Conservation (phyloP, 2,113 vertebrate genomes). For the Syngnathus typhle region DNA sequence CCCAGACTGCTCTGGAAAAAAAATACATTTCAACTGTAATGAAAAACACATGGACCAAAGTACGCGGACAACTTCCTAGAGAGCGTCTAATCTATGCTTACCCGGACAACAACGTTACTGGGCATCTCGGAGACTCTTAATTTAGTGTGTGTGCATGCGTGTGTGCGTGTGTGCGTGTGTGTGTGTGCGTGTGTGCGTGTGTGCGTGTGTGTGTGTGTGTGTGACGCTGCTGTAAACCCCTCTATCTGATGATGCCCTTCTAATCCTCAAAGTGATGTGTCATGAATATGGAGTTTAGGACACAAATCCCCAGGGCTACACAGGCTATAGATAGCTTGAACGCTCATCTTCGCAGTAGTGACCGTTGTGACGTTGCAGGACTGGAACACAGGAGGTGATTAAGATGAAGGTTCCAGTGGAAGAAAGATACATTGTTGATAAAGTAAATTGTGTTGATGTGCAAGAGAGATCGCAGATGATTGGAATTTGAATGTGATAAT, state of each 20-base stretch:
- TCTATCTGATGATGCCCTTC: slow-evolving; percentile 78
- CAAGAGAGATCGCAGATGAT: not conserved
- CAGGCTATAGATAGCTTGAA: slow-evolving; percentile 72
- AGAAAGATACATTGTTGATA: slow-evolving; percentile 8
- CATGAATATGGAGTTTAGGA: slow-evolving; percentile 82
- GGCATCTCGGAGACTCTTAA: slow-evolving; percentile 10
- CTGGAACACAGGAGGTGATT: slow-evolving; percentile 35
- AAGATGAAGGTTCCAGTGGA: slow-evolving; percentile 36
- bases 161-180: slow-evolving; percentile 12
- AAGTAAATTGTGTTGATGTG: slow-evolving; percentile 1
- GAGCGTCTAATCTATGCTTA: slow-evolving; percentile 39
- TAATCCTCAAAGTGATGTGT: slow-evolving; percentile 82
- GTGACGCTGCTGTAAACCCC: slow-evolving; percentile 60
- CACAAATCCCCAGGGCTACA: slow-evolving; percentile 77
- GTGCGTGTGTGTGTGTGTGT: slow-evolving; percentile 13
- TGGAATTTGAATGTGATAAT: not conserved
- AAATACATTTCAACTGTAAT: slow-evolving; percentile 1
- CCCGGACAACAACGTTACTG: slow-evolving; percentile 21
- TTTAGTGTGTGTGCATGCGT: slow-evolving; percentile 24
- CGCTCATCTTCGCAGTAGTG: slow-evolving; percentile 31
- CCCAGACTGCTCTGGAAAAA: slow-evolving; percentile 6
- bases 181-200: slow-evolving; percentile 16
- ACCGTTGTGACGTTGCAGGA: slow-evolving; percentile 38
- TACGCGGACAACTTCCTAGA: slow-evolving; percentile 37
- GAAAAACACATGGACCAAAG: slow-evolving; percentile 8